Percentiles rank a stretch among this genome's conserved stretches.
Conservation (phyloP, 2,797 vertebrate genomes). For the Dicrostonyx torquatus region DNA sequence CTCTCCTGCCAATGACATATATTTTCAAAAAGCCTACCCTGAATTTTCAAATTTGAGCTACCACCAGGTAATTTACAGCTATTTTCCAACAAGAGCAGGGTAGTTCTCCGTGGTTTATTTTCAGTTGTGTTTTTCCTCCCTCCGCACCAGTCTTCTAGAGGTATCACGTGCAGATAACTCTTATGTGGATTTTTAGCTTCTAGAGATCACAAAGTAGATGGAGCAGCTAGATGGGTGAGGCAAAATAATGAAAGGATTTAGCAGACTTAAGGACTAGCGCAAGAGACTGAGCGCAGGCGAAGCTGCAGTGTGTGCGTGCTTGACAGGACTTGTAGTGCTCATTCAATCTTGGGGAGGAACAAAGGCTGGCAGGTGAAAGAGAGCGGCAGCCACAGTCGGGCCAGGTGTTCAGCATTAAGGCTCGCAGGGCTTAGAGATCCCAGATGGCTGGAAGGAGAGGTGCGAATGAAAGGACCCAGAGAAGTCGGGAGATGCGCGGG, state of each 20-base stretch:
- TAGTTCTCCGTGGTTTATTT: neutral
- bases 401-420: conserved; percentile 70
- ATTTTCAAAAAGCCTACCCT: conserved; percentile 52
- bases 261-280: conserved; percentile 56
- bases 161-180: conserved; percentile 59
- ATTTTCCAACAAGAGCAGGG: conserved; percentile 36
- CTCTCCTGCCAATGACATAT: conserved; percentile 46
- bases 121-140: conserved; percentile 46
- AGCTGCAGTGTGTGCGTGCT: conserved; percentile 29
- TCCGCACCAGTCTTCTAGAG: conserved; percentile 46
- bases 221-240: conserved; percentile 35
- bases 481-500: conserved; percentile 35
- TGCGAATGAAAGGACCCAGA: conserved; percentile 72
- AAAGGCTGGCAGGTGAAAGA: conserved; percentile 75
- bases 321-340: conserved; percentile 18
- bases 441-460: conserved; percentile 71
- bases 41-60: neutral
- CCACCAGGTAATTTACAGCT: conserved; percentile 34
- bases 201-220: conserved; percentile 69
- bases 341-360: conserved; percentile 62
- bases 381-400: conserved; percentile 55
- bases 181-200: conserved; percentile 64
- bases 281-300: neutral
- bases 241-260: conserved; percentile 71
- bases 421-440: neutral